phyloP scores from a whole-genome alignment of 2,888 invertebrate genomes.

The Idaea dimidiata region DNA sequence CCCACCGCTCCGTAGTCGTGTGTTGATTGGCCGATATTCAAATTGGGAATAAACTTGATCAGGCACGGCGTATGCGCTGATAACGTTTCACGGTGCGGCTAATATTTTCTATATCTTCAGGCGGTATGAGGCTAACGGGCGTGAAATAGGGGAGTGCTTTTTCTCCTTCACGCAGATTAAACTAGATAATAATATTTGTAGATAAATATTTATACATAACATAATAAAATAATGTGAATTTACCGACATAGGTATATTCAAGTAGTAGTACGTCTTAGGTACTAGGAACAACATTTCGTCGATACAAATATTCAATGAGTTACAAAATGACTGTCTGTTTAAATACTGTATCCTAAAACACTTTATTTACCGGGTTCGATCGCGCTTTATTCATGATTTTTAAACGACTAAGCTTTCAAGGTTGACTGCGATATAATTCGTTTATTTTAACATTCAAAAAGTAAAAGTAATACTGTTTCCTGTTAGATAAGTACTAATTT shows the following conservation, averaged over 20 bases:
- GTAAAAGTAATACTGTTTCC: not conserved
- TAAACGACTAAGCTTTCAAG: too few relatives aligned
- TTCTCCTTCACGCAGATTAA: conserved; percentile 19
- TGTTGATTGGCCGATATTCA: conserved; percentile 79
- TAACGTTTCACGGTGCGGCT: conserved; percentile 66
- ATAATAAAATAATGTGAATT: not conserved
- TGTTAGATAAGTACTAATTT: too few relatives aligned
- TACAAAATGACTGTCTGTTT: not conserved
- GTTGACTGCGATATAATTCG: too few relatives aligned
- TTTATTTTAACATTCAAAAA: too few relatives aligned
- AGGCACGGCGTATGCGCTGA: conserved; percentile 59
- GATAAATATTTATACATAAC: too few relatives aligned
- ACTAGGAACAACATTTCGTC: too few relatives aligned
- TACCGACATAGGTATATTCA: too few relatives aligned
- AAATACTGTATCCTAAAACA: not conserved
- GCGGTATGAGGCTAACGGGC: conserved; percentile 54
- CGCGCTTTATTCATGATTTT: too few relatives aligned
- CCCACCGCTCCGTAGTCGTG: conserved; percentile 47
- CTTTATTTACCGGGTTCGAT: too few relatives aligned
- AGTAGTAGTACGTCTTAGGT: too few relatives aligned
- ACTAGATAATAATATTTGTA: conserved; percentile 23
- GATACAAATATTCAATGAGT: too few relatives aligned
- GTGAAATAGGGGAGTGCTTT: conserved; percentile 65
- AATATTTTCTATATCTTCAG: conserved; percentile 68
- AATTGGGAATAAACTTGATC: conserved; percentile 70